Evolutionary conservation across 2,113 vertebrate species (phyloP).

Genomic region (Circaetus cinerascens): DNA sequence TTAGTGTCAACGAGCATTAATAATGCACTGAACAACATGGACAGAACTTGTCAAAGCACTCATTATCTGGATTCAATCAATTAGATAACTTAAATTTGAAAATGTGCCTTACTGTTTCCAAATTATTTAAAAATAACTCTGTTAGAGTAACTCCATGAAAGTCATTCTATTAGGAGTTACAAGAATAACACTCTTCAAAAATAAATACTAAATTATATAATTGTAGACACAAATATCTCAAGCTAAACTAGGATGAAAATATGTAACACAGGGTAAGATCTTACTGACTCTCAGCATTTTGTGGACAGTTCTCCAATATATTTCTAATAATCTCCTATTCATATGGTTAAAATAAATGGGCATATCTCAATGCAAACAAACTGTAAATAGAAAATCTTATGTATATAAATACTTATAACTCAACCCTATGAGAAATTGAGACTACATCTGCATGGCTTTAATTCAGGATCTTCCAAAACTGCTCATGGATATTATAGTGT

Average conservation of each 20-base stretch:
- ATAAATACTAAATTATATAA: not conserved
- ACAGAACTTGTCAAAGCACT: not conserved
- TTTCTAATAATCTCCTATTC: not conserved
- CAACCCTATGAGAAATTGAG: not conserved
- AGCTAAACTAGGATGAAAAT: not conserved
- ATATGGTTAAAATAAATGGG: not conserved
- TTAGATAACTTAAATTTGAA: not conserved
- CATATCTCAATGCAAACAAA: not conserved
- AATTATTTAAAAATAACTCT: not conserved
- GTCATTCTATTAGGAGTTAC: not conserved
- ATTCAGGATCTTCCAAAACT: not conserved
- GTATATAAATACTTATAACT: not conserved
- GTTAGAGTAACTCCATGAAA: not conserved
- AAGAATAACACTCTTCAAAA: not conserved
- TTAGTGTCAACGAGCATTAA: not conserved
- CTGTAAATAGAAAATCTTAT: not conserved
- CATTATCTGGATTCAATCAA: not conserved
- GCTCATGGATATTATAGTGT: not conserved
- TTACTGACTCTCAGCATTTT: not conserved
- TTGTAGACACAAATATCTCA: not conserved
- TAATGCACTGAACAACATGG: not conserved
- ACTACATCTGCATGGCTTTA: not conserved
- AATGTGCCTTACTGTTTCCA: not conserved
- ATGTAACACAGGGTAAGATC: not conserved
- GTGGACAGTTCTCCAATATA: not conserved